Percentiles rank a stretch among this genome's conserved stretches.
These are phyloP conservation scores for Donacobius atricapilla DNA, from an alignment of 2,113 vertebrate species.

Conservation along the genomic window DNA sequence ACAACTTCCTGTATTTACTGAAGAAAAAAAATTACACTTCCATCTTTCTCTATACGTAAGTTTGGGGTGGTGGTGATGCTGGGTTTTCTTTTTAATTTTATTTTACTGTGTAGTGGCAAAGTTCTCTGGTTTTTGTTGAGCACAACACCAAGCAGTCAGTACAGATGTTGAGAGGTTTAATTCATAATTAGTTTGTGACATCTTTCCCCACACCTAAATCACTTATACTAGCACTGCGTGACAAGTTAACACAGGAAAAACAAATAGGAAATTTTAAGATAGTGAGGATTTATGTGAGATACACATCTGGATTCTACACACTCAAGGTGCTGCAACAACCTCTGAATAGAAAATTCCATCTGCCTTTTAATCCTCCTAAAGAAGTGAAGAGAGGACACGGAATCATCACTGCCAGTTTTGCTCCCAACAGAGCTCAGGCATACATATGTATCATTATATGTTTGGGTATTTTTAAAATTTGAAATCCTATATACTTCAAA, in stretches of 20 bases:
- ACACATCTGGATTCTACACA: background rate
- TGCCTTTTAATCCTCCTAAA: background rate
- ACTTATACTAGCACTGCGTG: background rate
- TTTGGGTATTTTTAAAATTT: background rate
- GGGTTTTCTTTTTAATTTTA: background rate
- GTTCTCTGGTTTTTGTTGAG: background rate
- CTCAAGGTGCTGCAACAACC: background rate
- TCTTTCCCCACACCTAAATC: fast-evolving
- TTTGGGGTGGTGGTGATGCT: too few species aligned
- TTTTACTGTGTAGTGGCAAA: background rate
- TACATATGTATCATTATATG: fast-evolving
- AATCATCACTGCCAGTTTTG: background rate
- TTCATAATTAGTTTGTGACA: background rate
- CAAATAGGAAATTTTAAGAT: background rate
- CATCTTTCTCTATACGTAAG: background rate
- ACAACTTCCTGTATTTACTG: background rate
- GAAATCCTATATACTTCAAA: background rate
- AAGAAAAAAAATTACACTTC: background rate
- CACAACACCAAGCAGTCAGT: background rate
- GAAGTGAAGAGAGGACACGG: background rate
- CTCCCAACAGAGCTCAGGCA: background rate
- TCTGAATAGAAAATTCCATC: background rate
- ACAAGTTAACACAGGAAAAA: background rate
- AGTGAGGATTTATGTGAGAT: background rate
- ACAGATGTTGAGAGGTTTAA: background rate